phyloP scores from a whole-genome alignment of 2,888 invertebrate genomes.

The Nephrotoma appendiculata region DNA sequence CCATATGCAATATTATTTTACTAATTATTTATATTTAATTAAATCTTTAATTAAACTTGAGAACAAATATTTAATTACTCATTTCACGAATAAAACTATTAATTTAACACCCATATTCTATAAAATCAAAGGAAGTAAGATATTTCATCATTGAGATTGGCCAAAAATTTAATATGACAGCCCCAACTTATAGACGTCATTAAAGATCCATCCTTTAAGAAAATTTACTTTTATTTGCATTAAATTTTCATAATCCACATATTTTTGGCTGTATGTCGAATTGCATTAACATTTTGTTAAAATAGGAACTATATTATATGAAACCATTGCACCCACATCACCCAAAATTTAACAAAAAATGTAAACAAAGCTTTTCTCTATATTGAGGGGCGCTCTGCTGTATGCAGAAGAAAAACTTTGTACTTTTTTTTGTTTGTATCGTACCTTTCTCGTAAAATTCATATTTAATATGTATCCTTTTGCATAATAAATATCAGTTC shows the following conservation, averaged over 20 bases:
- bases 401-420: not conserved
- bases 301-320: not conserved
- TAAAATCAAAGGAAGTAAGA: not conserved
- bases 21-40: not conserved
- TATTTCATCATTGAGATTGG: not conserved
- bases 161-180: constrained; percentile 1
- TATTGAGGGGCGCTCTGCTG: not conserved
- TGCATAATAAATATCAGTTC: not conserved
- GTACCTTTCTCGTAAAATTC: not conserved
- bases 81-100: not conserved
- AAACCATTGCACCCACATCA: not conserved
- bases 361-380: constrained; percentile 1
- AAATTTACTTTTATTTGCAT: not conserved
- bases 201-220: not conserved
- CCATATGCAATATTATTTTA: not conserved
- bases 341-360: not conserved
- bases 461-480: not conserved
- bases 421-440: not conserved
- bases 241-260: not conserved
- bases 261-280: not conserved
- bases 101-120: not conserved
- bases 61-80: not conserved
- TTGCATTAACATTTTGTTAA: not conserved
- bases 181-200: constrained; percentile 2
- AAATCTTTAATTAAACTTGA: not conserved